These are phyloP conservation scores for Agrilus mali DNA, from an alignment of 2,888 invertebrate species.

Conservation along the genomic window DNA sequence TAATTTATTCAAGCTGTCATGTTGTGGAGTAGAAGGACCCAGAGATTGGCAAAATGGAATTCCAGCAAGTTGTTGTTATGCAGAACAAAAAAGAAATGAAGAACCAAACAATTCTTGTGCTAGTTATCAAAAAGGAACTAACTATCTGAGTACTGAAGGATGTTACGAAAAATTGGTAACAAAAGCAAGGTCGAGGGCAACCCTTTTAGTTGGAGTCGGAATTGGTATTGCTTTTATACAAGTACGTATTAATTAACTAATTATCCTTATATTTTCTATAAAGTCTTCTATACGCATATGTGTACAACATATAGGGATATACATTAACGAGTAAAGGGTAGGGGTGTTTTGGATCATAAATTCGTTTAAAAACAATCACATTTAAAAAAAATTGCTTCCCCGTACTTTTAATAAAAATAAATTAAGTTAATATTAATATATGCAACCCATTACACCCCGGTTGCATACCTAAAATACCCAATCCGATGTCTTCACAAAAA, in stretches of 20 bases:
- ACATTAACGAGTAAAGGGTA: too few species aligned
- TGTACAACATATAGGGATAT: too few species aligned
- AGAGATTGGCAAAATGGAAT: slow-evolving; percentile 29
- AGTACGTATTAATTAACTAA: slow-evolving; percentile 23
- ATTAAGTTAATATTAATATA: too few species aligned
- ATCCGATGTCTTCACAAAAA: too few species aligned
- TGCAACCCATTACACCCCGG: too few species aligned
- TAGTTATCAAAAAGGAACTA: slow-evolving; percentile 17
- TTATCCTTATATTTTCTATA: too few species aligned
- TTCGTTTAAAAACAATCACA: too few species aligned
- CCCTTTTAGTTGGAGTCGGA: slow-evolving; percentile 48
- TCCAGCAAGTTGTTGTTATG: slow-evolving; percentile 52
- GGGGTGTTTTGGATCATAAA: too few species aligned
- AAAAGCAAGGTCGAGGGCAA: slow-evolving; percentile 41
- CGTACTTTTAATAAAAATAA: too few species aligned
- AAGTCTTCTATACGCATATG: too few species aligned
- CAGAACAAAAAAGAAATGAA: slow-evolving; percentile 19
- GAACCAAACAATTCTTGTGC: slow-evolving; percentile 26
- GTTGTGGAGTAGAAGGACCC: slow-evolving; percentile 29
- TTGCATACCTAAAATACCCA: too few species aligned
- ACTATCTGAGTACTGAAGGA: slow-evolving; percentile 34
- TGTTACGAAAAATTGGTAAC: slow-evolving; percentile 43
- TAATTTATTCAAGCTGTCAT: slow-evolving; percentile 44
- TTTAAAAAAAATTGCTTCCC: too few species aligned
- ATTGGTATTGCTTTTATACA: slow-evolving; percentile 51